Base-by-base conservation (phyloP, 1,140 invertebrate species). In the Ceratina calcarata region DNA sequence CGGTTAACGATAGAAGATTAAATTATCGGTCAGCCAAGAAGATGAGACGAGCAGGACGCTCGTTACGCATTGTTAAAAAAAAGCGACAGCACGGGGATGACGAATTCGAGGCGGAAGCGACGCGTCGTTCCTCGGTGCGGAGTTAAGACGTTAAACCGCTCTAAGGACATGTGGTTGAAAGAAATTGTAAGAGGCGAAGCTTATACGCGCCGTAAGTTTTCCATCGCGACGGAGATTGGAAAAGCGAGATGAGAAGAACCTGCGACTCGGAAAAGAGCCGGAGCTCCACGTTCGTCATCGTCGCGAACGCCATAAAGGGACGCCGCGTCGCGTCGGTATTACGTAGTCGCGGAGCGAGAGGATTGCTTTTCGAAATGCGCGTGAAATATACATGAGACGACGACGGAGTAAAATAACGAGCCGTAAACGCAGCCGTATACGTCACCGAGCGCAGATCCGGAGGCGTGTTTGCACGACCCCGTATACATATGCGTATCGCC, bases 151-250 rank as follows among this genome's bases (percentile, higher is more conserved):
- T 24, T 24, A 24, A 15, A 13, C 3, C 10, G 22, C 20, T 24
- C 16, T 27, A 20, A 65, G 24, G 8, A 16, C 2, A 3, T 18
- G 37, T 20, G 24, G 0, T 20, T 49, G 32, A 15, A 66, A 22
- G 13, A 7, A 22, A 20, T 16, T 49, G 13, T 45, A 15, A 51
- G 65, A 24, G 16, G n/a, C 18, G 20, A 53, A 37, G 12, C 10
- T 45, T 45, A 45, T 45, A 45, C 37, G 37, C 15, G 27, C 1
- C 60, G 8, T n/a, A 60, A 37, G 61, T 62, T 27, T 58, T 65
- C 75, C 57, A 20, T 22, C 55, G 18, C 22, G 69, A 67, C 45
- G 64, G 24, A 69, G 77, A 76, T 75, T 68, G 76, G 45, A 76
- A 57, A 64, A 22, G 61, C 7, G n/a, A 24, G 45, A 0, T 6